A percentile compares a stretch with the other conserved stretches of the same genome.
Evolutionary conservation across 2,113 vertebrate species (phyloP).

Genomic region (Nipponia nippon): DNA sequence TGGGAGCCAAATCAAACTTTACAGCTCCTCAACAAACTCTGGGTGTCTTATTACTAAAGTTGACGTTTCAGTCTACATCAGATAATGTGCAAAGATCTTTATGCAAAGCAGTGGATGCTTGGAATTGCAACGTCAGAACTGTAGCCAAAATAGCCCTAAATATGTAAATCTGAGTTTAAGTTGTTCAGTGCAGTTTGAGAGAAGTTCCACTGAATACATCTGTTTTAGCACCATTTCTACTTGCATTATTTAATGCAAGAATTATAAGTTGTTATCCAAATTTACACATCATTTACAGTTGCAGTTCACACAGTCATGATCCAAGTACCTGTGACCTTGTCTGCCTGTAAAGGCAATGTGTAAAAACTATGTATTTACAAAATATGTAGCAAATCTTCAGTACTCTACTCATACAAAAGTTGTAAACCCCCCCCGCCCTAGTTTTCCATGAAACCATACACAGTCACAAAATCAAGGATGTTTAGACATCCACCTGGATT

Average conservation of each 20-base stretch:
- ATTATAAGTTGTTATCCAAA: background rate
- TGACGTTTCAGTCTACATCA: background rate
- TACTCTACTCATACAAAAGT: background rate
- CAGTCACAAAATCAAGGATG: background rate
- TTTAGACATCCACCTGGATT: background rate
- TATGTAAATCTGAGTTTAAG: background rate
- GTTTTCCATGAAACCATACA: background rate
- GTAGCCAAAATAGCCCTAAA: background rate
- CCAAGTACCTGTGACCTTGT: background rate
- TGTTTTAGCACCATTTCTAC: background rate
- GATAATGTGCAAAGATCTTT: background rate
- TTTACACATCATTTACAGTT: background rate
- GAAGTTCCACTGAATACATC: background rate
- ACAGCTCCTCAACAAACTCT: background rate
- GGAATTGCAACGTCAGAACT: background rate
- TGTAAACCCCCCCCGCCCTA: background rate
- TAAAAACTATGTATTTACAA: background rate
- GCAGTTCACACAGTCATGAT: background rate
- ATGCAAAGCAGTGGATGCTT: background rate
- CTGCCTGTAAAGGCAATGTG: background rate
- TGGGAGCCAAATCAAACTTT: background rate
- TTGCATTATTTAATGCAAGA: background rate
- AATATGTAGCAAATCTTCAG: background rate
- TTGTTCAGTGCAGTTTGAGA: background rate
- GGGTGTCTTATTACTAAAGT: background rate